Percentiles rank a stretch among this genome's conserved stretches.
These are phyloP conservation scores for Thamnaconus septentrionalis DNA, from an alignment of 2,113 vertebrate species.

Conservation along the genomic window DNA sequence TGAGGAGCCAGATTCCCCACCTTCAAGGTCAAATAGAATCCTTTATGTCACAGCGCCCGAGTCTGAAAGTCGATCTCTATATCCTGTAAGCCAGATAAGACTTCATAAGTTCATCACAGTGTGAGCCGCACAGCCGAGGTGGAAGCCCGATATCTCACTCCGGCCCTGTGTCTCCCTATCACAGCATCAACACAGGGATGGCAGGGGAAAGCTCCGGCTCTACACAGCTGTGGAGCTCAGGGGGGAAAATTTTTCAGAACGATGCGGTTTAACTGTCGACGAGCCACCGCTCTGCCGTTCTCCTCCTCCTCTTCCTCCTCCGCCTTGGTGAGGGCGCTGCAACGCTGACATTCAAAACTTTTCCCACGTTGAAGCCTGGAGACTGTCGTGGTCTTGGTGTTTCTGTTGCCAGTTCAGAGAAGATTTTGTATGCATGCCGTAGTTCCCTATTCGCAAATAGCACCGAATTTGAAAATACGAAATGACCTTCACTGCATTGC, in stretches of 20 bases:
- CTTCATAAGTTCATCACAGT: conserved; percentile 35
- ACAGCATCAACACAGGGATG: conserved; percentile 6
- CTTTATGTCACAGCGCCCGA: conserved; percentile 5
- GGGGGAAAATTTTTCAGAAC: neutral
- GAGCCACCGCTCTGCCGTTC: no score
- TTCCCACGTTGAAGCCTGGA: no score
- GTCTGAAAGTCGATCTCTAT: conserved; percentile 28
- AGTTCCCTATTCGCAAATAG: no score
- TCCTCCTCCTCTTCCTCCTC: no score
- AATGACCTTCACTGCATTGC: neutral
- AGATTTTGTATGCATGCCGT: no score
- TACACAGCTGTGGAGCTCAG: neutral
- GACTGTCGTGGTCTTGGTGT: no score
- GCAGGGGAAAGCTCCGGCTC: conserved; percentile 5
- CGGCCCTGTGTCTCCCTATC: conserved; percentile 26
- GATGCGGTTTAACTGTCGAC: neutral
- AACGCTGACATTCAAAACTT: no score
- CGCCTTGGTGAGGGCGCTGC: no score
- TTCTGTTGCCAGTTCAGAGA: no score
- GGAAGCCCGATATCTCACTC: conserved; percentile 28
- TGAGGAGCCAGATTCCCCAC: conserved; percentile 1
- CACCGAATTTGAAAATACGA: no score
- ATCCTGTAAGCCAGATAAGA: conserved; percentile 40
- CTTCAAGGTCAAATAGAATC: conserved; percentile 43
- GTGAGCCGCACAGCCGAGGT: conserved; percentile 20